phyloP scores from a whole-genome alignment of 2,888 invertebrate genomes.

The Leucoptera coffeella region DNA sequence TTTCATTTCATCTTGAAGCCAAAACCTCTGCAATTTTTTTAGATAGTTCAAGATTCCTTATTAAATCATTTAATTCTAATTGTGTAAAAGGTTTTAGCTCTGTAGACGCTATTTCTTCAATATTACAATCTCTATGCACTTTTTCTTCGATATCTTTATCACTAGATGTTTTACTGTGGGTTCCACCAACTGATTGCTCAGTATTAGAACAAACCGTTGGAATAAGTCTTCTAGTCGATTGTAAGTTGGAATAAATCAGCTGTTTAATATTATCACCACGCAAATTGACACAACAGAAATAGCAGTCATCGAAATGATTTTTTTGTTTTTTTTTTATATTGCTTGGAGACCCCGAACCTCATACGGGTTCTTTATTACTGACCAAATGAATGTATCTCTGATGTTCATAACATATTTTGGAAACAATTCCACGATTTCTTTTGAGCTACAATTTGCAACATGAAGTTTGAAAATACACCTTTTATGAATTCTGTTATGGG shows the following conservation, averaged over 20 bases:
- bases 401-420: conserved; percentile 3
- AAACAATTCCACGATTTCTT: conserved; percentile 1
- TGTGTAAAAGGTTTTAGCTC: no score
- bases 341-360: conserved; percentile 3
- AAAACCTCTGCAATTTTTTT: no score
- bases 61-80: no score
- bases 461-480: no score
- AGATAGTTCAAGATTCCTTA: no score
- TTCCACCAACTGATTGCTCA: no score
- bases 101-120: background rate
- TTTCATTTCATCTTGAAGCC: no score
- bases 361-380: conserved; percentile 3
- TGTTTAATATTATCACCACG: no score
- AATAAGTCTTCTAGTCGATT: no score
- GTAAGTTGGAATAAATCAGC: conserved; percentile 2
- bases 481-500: conserved; percentile 4
- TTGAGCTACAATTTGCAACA: background rate
- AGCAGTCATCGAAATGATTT: conserved; percentile 3
- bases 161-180: no score
- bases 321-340: conserved; percentile 4
- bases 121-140: background rate
- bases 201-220: no score
- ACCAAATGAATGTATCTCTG: conserved; percentile 3
- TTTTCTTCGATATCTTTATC: background rate
- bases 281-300: no score